Evolutionary conservation across 2,113 vertebrate species (phyloP).

Genomic region (Ursus arctos): DNA sequence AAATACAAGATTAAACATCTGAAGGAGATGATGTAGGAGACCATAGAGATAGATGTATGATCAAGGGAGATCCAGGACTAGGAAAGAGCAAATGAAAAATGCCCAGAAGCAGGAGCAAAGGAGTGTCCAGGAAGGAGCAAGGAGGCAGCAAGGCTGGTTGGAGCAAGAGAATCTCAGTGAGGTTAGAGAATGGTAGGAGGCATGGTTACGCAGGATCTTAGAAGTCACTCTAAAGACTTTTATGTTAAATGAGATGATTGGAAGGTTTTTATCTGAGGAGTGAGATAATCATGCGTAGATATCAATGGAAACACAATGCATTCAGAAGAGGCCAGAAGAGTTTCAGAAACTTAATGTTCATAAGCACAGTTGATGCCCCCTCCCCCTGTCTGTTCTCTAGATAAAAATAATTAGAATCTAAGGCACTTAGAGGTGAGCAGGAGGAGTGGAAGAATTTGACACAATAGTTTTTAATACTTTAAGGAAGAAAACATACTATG

Average conservation of each 20-base stretch:
- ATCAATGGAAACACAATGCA: background rate
- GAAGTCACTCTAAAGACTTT: background rate
- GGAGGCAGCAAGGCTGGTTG: accelerated
- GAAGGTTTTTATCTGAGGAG: background rate
- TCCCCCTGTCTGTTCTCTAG: background rate
- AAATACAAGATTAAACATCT: background rate
- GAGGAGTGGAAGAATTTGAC: background rate
- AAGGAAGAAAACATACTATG: background rate
- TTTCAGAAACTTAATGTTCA: background rate
- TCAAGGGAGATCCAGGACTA: background rate
- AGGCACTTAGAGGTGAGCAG: background rate
- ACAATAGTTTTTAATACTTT: background rate
- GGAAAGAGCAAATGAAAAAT: background rate
- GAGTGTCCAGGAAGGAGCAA: background rate
- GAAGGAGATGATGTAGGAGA: background rate
- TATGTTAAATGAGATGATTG: background rate
- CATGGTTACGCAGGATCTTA: accelerated
- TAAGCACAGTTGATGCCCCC: background rate
- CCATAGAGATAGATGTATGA: background rate
- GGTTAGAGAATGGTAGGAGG: accelerated
- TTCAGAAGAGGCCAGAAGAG: background rate
- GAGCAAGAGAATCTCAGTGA: background rate
- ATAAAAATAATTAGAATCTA: background rate
- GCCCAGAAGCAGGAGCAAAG: too few species aligned
- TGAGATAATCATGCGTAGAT: accelerated